Base-by-base conservation (phyloP, 2,888 invertebrate species). In the Sthenelais limicola region DNA sequence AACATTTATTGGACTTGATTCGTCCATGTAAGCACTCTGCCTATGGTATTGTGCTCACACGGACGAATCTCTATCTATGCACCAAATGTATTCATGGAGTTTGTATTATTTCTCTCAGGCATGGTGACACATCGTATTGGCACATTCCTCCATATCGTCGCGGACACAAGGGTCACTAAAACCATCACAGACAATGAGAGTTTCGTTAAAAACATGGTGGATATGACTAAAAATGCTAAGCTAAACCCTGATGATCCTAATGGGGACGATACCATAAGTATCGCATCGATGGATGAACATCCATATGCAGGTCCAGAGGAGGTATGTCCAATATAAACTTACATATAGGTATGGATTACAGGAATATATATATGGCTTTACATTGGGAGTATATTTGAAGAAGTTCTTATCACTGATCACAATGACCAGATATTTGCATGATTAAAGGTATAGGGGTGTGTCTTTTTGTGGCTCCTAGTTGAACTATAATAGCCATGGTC, bases 151-250 rank as follows among this genome's bases (percentile, higher is more conserved):
- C 86, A 85, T 72, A 76, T 85, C 15, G 78, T 86, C 21, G 82
- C 86, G 4, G 81, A 81, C 4, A 85, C 86, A 4, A 95, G 96
- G 86, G 90, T 98, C 24, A 21, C 43, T 24, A 21, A 1, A 7
- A 24, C 62, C 15, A 24, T 62, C 21, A 62, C 62, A 21, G 62
- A 62, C 62, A 62, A 38, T 28, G 38, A 62, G 38, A 38, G 38
- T 38, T 38, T 62, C 38, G 38, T 62, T 5, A 3, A 21, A 21
- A 38, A n/a, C 38, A 62, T 62, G 35, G 26, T 62, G 38, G 43
- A 12, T 28, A 62, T 62, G 35, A 28, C 62, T 26, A 62, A 62
- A 24, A 21, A 21, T 1, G 62, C 62, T 26, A 62, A 62, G 62
- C 35, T 35, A 7, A 43, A 18, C 43, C 9, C 43, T 12, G 38